Conservation (phyloP, 2,797 vertebrate genomes). For the Siniperca obscura region DNA sequence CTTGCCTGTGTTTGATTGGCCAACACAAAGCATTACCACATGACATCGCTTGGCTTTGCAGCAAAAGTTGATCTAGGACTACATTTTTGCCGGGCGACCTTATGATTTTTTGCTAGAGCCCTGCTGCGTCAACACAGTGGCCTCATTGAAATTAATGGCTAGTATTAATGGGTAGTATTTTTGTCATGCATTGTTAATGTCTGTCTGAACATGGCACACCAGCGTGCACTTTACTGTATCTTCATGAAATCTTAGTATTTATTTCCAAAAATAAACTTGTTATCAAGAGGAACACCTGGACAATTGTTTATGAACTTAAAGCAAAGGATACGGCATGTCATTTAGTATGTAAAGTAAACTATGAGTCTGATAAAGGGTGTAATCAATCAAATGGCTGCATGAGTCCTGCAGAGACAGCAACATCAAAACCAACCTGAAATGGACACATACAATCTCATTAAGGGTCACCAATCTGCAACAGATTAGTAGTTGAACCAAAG, state of each 20-base stretch:
- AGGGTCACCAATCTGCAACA: conserved; percentile 44
- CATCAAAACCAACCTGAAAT: conserved; percentile 13
- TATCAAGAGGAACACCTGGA: background rate
- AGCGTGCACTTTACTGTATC: background rate
- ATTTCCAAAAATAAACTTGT: background rate
- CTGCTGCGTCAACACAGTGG: background rate
- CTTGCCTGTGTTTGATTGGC: background rate
- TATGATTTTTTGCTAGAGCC: background rate
- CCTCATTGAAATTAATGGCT: background rate
- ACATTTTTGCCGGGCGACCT: background rate
- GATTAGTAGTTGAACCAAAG: conserved; percentile 51
- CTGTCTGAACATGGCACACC: background rate
- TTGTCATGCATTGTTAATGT: background rate
- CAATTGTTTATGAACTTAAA: background rate
- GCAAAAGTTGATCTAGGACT: background rate
- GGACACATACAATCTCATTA: conserved; percentile 26
- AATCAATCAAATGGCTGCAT: conserved; percentile 5
- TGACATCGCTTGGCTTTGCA: background rate
- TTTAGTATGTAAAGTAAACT: no score
- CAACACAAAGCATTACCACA: background rate
- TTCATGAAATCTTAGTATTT: background rate
- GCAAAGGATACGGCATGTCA: background rate
- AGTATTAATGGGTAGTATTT: no score
- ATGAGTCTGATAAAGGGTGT: background rate
- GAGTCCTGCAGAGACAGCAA: background rate